phyloP scores from a whole-genome alignment of 1,140 invertebrate species.

The Solenopsis fugax region DNA sequence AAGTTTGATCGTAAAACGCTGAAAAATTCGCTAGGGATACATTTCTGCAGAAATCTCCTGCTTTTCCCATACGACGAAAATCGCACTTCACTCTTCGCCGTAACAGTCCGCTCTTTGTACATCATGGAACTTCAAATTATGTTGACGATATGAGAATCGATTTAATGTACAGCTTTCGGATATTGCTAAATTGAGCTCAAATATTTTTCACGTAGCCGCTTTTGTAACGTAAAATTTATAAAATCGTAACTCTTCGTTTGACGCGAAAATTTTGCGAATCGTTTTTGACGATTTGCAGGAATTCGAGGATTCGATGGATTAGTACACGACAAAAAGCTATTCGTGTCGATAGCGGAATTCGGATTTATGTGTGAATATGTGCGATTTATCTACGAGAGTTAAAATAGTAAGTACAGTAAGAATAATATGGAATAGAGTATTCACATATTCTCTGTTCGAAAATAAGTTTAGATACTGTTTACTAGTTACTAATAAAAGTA shows the following conservation, averaged over 20 bases:
- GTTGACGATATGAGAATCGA: slow-evolving; percentile 38
- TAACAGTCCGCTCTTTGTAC: slow-evolving; percentile 6
- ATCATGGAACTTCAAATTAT: slow-evolving; percentile 44
- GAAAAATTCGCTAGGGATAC: slow-evolving; percentile 44
- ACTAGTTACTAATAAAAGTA: too few species aligned
- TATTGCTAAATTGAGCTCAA: slow-evolving; percentile 18
- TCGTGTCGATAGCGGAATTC: not conserved
- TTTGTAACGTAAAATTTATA: not conserved
- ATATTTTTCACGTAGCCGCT: not conserved
- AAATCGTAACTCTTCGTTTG: not conserved
- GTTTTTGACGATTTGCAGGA: not conserved
- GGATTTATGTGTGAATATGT: not conserved
- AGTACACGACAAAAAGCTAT: not conserved
- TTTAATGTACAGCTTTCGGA: not conserved
- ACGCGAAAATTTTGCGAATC: not conserved
- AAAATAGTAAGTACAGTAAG: not conserved
- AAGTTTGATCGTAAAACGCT: slow-evolving; percentile 29
- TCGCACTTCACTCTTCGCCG: slow-evolving; percentile 56
- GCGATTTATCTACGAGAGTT: not conserved
- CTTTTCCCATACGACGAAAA: slow-evolving; percentile 56
- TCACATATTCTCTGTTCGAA: too few species aligned
- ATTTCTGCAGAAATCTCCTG: slow-evolving; percentile 7
- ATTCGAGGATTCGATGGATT: not conserved
- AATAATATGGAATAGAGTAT: not conserved
- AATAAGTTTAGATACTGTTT: too few species aligned